These are phyloP conservation scores for Arremon brunneinucha DNA, from an alignment of 2,797 vertebrate genomes.

Conservation along the genomic window DNA sequence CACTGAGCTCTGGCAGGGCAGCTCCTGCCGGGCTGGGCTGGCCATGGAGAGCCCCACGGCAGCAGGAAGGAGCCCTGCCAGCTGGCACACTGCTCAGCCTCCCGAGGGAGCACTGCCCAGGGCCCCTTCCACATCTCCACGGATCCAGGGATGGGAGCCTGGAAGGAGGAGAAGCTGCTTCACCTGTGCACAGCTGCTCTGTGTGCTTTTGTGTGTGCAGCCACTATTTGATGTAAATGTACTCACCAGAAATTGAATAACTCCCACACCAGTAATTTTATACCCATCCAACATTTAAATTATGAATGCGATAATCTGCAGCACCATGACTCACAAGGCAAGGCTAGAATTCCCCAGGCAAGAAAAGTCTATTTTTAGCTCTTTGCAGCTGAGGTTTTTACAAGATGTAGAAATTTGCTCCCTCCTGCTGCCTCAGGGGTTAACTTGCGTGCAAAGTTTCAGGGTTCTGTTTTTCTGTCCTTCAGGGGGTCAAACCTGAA, in stretches of 20 bases:
- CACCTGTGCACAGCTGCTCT: accelerated
- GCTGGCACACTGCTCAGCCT: not conserved
- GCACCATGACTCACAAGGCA: not conserved
- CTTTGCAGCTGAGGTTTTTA: not conserved
- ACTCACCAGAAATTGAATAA: conserved; percentile 35
- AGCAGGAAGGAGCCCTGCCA: conserved; percentile 21
- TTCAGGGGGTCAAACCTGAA: not conserved
- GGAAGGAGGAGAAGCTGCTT: not conserved
- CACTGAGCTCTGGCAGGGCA: not conserved
- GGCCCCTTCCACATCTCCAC: not conserved
- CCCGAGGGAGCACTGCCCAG: not conserved
- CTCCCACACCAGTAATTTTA: conserved; percentile 43
- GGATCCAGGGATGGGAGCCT: not conserved
- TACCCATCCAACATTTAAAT: conserved; percentile 42
- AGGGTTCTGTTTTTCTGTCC: not conserved
- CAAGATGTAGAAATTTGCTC: not conserved
- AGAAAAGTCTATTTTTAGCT: conserved; percentile 42
- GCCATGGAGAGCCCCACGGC: not conserved
- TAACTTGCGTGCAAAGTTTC: not conserved
- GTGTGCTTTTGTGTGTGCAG: not conserved
- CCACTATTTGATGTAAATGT: conserved; percentile 27
- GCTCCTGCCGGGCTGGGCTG: not conserved
- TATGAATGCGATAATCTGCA: conserved; percentile 39
- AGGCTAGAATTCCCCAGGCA: not conserved
- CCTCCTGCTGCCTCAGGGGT: not conserved